Evolutionary conservation across 2,113 vertebrate species (phyloP), one percentile per base, ranked within the genome.

Genomic region (Oreotrochilus melanogaster): DNA sequence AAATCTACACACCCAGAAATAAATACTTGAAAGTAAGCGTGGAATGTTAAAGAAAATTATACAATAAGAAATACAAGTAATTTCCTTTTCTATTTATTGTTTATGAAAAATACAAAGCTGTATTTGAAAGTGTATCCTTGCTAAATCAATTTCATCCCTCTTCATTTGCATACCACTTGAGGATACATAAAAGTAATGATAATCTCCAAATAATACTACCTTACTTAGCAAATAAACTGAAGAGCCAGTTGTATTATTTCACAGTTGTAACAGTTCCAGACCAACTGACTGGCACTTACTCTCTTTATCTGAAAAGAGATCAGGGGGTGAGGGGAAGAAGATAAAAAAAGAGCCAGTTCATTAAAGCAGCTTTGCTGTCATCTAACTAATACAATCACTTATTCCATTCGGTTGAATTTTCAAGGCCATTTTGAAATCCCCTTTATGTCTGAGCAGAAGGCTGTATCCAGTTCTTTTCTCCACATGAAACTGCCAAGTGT

Each of bases 271-370:
- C 33, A 18, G 8, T 28, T 58, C 42, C 72, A 86, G n/a, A 83
- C 2, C 19, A 57, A 42, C 30, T 80, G 30, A 80, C 73, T 1
- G 2, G 28, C 54, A 72, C 6, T 48, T 61, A 61, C 9, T 42
- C 9, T 81, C 35, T 66, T 76, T 37, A 58, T 25, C 15, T 24
- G 73, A 58, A 78, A 78, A 71, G 5, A 31, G n/a, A 56, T 3
- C 3, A 2, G 1, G 0, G 3, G 10, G 0, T 0, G 2, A 5
- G 3, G 6, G 3, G 7, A 7, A n/a, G 8, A 70, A 33, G 21
- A 56, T 24, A 33, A 88, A 60, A 60, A 84, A 53, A 56, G 4
- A 76, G 14, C 1, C 21, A n/a, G 4, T 64, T 90, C 47, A 37
- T 39, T 88, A 66, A 61, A 83, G 64, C 8, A 80, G 10, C 12